Conservation (phyloP, 2,113 vertebrate genomes). For the Cyprinodon tularosa region DNA sequence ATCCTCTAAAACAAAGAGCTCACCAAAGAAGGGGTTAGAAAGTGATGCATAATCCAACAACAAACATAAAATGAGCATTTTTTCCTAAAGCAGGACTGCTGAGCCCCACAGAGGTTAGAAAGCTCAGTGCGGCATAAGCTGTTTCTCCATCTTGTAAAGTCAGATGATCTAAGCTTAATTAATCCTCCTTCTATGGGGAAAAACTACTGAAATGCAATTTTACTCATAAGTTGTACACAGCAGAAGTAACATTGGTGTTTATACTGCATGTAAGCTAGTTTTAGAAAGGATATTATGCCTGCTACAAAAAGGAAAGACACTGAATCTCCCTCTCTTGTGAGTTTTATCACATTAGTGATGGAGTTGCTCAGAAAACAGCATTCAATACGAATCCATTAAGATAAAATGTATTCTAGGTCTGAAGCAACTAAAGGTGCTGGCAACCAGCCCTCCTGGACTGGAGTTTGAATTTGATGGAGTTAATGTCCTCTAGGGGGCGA, state of each 20-base stretch:
- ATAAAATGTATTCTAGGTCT: too few species aligned
- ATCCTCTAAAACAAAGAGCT: background rate
- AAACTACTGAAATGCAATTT: background rate
- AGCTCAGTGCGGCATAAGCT: background rate
- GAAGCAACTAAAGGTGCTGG: too few species aligned
- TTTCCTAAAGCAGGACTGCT: background rate
- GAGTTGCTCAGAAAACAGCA: too few species aligned
- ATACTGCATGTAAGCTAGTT: too few species aligned
- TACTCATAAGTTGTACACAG: background rate
- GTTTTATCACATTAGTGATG: too few species aligned
- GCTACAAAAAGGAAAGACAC: too few species aligned
- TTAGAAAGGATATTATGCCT: too few species aligned
- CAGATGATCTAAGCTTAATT: slow-evolving; percentile 2
- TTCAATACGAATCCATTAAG: too few species aligned
- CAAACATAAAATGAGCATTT: background rate
- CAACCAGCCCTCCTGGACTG: too few species aligned
- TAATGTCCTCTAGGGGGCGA: too few species aligned
- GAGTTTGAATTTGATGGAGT: too few species aligned
- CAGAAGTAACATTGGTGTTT: background rate
- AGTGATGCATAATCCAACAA: slow-evolving; percentile 25
- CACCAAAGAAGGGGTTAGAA: background rate
- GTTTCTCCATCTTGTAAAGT: background rate
- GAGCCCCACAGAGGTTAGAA: background rate
- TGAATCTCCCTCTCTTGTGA: too few species aligned
- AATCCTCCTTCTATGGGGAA: background rate